Conservation (phyloP, 2,113 vertebrate species). For the Nesoenas mayeri region DNA sequence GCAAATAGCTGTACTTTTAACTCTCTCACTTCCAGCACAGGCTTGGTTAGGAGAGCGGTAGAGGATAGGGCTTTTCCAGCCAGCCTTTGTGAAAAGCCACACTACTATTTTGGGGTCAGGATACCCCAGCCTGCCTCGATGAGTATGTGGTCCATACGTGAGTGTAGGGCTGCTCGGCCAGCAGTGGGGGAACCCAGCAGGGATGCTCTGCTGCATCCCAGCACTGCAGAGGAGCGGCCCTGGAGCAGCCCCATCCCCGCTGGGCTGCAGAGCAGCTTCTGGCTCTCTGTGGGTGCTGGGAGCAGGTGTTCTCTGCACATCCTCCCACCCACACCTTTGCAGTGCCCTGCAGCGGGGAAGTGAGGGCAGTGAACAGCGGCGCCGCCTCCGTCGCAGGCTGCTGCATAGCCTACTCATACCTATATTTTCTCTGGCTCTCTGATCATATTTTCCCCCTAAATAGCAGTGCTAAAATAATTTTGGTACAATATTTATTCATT, state of each 20-base stretch:
- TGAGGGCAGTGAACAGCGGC: background rate
- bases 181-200: background rate
- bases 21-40: background rate
- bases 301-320: background rate
- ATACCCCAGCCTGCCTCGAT: background rate
- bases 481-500: conserved; percentile 47
- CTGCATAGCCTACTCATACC: background rate
- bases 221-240: fast-evolving
- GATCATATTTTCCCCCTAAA: background rate
- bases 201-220: fast-evolving
- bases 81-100: background rate
- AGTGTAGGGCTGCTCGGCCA: background rate
- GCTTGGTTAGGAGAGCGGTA: fast-evolving
- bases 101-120: background rate
- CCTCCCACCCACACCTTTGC: background rate
- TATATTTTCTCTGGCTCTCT: background rate
- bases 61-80: background rate
- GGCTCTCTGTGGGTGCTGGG: fast-evolving
- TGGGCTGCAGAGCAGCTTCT: background rate
- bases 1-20: conserved; percentile 32
- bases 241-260: background rate
- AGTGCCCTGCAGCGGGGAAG: background rate
- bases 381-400: fast-evolving
- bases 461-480: conserved; percentile 5
- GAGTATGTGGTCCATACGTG: fast-evolving